Conservation (phyloP, 2,797 vertebrate genomes). For the Sitta carolinensis region DNA sequence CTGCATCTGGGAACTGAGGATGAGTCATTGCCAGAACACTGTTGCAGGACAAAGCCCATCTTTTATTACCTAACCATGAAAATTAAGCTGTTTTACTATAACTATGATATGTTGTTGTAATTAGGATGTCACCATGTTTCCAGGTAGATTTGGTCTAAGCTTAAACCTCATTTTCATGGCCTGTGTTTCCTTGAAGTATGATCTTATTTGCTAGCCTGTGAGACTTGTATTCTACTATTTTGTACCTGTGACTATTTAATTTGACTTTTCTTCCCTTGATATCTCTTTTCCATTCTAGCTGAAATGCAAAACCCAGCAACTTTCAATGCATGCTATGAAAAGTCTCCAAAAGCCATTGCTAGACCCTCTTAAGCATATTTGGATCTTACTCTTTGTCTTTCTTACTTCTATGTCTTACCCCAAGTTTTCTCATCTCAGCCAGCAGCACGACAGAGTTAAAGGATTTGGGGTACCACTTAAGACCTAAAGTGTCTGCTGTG, state of each 20-base stretch:
- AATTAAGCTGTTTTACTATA: not conserved
- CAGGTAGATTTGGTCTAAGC: not conserved
- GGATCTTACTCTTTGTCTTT: not conserved
- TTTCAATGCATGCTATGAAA: not conserved
- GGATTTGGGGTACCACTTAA: not conserved
- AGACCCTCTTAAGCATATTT: not conserved
- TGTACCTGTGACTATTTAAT: not conserved
- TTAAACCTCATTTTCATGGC: not conserved
- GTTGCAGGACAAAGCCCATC: not conserved
- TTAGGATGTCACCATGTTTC: not conserved
- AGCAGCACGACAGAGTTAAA: not conserved
- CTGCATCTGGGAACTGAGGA: not conserved
- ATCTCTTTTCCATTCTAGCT: not conserved
- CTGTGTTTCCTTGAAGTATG: not conserved
- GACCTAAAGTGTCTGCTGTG: not conserved
- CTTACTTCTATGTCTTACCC: not conserved
- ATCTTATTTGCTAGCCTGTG: not conserved
- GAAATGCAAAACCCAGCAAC: not conserved
- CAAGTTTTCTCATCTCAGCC: not conserved
- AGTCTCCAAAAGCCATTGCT: not conserved
- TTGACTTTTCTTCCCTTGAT: not conserved
- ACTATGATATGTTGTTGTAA: not conserved
- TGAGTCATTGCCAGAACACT: not conserved
- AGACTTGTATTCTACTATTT: not conserved
- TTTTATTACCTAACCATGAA: not conserved